A percentile compares a stretch with the other conserved stretches of the same genome.
Evolutionary conservation across 2,888 invertebrate genomes (phyloP).

Genomic region (Lagria hirta): DNA sequence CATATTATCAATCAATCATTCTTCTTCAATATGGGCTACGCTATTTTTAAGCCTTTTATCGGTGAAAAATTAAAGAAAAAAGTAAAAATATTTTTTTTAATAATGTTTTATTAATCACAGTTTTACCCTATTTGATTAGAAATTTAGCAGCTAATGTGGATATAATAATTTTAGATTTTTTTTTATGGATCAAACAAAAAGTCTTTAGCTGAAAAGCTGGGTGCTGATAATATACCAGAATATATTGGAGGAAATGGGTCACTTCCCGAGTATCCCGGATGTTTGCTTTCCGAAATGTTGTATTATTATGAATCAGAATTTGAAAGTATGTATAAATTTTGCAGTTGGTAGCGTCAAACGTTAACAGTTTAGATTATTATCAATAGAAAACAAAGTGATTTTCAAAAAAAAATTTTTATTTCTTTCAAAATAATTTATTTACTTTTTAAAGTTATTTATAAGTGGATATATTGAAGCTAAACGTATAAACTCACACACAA

Average conservation of each 20-base stretch:
- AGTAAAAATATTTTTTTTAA: constrained; percentile 56
- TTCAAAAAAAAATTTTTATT: no score
- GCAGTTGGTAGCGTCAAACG: not conserved
- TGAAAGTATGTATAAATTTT: constrained; percentile 58
- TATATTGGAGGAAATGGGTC: constrained; percentile 69
- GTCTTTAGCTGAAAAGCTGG: constrained; percentile 62
- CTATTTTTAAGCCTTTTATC: constrained; percentile 85
- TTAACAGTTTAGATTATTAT: no score
- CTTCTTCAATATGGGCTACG: constrained; percentile 82
- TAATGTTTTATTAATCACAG: constrained; percentile 11
- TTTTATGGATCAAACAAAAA: constrained; percentile 73
- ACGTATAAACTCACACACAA: no score
- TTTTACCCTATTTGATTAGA: no score
- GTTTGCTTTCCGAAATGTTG: constrained; percentile 67
- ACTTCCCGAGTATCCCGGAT: constrained; percentile 64
- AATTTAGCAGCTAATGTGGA: not conserved
- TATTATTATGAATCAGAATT: constrained; percentile 67
- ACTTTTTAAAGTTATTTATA: no score
- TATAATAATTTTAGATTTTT: constrained; percentile 56
- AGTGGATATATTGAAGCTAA: no score
- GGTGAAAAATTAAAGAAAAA: constrained; percentile 78
- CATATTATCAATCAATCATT: constrained; percentile 87
- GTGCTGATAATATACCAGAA: constrained; percentile 61
- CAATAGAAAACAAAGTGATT: no score
- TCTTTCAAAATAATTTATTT: no score